A percentile compares a stretch with the other conserved stretches of the same genome.
Evolutionary conservation across 1,140 invertebrate species (phyloP).

Genomic region (Pseudoatta argentina): DNA sequence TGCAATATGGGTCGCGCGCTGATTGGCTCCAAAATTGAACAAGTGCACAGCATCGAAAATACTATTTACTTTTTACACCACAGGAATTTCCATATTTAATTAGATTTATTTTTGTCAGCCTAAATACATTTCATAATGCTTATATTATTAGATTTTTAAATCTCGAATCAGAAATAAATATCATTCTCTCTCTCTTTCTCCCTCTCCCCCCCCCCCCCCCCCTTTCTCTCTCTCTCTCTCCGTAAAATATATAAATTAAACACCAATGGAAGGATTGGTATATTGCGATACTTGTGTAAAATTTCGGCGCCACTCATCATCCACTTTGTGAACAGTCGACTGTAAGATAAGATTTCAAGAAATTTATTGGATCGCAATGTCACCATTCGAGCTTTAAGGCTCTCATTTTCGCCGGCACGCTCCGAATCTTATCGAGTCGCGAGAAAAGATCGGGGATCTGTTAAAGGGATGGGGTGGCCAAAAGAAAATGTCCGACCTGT

Average conservation of each 20-base stretch:
- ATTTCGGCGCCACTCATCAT: constrained; percentile 15
- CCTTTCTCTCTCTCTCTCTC: not conserved
- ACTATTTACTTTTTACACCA: no score
- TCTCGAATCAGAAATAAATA: not conserved
- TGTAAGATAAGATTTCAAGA: constrained; percentile 60
- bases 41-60: no score
- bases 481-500: constrained; percentile 38
- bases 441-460: constrained; percentile 56
- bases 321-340: not conserved
- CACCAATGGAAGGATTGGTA: not conserved
- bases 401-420: constrained; percentile 59
- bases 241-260: not conserved
- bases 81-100: no score
- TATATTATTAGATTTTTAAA: no score
- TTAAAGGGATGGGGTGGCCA: not conserved
- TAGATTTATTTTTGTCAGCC: no score
- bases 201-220: not conserved
- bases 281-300: constrained; percentile 4
- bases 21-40: no score
- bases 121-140: no score
- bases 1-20: no score
- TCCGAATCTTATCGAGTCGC: constrained; percentile 59
- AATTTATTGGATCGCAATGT: constrained; percentile 61
- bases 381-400: constrained; percentile 4
- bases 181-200: not conserved